These are phyloP conservation scores for Ciconia stormi DNA, from an alignment of 2,113 vertebrate genomes.

Conservation along the genomic window DNA sequence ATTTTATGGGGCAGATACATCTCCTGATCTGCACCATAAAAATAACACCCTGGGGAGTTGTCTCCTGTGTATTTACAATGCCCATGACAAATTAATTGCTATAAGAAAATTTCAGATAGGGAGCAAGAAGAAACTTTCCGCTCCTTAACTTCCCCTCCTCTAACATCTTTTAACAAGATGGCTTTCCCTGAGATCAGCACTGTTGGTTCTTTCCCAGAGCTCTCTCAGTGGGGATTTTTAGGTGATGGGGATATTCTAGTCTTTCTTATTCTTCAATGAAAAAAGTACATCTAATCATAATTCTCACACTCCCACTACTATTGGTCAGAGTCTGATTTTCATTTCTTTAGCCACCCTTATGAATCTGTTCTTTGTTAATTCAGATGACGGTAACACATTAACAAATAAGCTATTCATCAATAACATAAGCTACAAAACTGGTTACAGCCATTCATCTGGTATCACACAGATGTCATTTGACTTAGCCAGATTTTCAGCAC, in stretches of 20 bases:
- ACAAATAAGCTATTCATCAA: not conserved
- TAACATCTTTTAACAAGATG: not conserved
- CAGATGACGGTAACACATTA: not conserved
- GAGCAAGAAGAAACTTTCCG: not conserved
- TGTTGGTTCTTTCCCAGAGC: not conserved
- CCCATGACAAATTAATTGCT: not conserved
- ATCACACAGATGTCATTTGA: not conserved
- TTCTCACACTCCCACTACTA: not conserved
- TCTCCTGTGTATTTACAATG: not conserved
- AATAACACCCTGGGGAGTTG: not conserved
- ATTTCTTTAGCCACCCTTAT: not conserved
- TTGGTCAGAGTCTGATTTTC: not conserved
- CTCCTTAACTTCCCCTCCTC: not conserved
- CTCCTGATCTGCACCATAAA: not conserved
- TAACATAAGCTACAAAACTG: not conserved
- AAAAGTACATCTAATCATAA: not conserved
- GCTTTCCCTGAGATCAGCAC: not conserved
- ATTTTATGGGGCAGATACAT: not conserved
- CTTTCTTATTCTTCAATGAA: not conserved
- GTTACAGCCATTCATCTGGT: not conserved
- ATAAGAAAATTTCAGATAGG: not conserved
- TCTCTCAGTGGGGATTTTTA: not conserved
- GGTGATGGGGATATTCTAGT: not conserved
- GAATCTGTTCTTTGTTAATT: not conserved
- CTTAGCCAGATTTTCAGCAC: not conserved